phyloP scores from a whole-genome alignment of 1,140 invertebrate genomes.

The Yoshiicerus persimilis region DNA sequence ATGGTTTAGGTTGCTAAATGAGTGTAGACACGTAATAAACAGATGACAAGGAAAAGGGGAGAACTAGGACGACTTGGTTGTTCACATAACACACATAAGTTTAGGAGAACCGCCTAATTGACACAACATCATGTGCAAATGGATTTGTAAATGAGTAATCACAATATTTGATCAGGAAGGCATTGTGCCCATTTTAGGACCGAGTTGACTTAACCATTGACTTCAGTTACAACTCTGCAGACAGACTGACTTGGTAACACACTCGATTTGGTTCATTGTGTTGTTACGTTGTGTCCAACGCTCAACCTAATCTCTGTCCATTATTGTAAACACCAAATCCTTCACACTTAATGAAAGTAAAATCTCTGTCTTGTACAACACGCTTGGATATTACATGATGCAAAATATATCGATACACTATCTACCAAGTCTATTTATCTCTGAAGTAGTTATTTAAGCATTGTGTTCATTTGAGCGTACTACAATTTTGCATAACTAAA shows the following conservation, averaged over 20 bases:
- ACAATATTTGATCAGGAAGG: slow-evolving; percentile 22
- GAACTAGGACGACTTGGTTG: background rate
- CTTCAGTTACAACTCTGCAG: background rate
- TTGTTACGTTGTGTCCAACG: no score
- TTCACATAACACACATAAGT: background rate
- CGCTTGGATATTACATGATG: no score
- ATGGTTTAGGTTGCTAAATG: background rate
- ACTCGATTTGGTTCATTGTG: background rate
- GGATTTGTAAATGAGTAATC: slow-evolving; percentile 13
- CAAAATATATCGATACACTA: background rate
- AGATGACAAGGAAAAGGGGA: slow-evolving; percentile 1
- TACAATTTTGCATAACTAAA: background rate
- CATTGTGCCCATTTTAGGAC: slow-evolving; percentile 15
- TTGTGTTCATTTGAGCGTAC: background rate
- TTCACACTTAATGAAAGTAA: background rate
- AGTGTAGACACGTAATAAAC: background rate
- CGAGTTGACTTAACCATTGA: background rate
- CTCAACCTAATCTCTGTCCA: background rate
- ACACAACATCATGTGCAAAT: slow-evolving; percentile 9
- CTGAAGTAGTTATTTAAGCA: background rate
- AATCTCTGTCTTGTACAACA: background rate
- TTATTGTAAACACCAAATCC: background rate
- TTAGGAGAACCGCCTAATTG: background rate
- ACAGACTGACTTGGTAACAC: background rate
- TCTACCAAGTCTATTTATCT: background rate